A percentile compares a stretch with the other conserved stretches of the same genome.
Conservation (phyloP, 2,797 vertebrate species). For the Lycodopsis pacificus region DNA sequence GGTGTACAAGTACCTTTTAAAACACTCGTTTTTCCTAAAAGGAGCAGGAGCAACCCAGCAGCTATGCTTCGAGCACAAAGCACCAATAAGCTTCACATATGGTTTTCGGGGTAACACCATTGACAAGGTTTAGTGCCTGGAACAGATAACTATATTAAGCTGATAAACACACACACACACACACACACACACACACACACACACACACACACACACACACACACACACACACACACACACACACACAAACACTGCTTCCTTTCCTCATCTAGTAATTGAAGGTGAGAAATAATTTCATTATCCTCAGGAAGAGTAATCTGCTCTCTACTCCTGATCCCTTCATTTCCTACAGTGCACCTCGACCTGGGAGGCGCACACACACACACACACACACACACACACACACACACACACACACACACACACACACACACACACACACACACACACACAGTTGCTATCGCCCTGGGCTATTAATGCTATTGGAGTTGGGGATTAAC, state of each 20-base stretch:
- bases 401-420: slow-evolving; percentile 19
- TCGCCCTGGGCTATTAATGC: slow-evolving; percentile 78
- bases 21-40: not conserved
- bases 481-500: slow-evolving; percentile 81
- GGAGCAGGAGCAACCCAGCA: not conserved
- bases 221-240: slow-evolving; percentile 2
- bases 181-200: slow-evolving; percentile 2
- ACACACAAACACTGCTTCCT: slow-evolving; percentile 48
- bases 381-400: slow-evolving; percentile 48
- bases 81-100: slow-evolving; percentile 30
- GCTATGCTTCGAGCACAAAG: not conserved
- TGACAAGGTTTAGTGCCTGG: slow-evolving; percentile 45
- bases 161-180: not conserved
- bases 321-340: slow-evolving; percentile 82
- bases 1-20: not conserved
- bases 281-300: slow-evolving; percentile 88
- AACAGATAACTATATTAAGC: slow-evolving; percentile 49
- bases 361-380: slow-evolving; percentile 66
- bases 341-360: slow-evolving; percentile 86
- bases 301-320: slow-evolving; percentile 84
- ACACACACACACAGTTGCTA: slow-evolving; percentile 50
- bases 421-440: slow-evolving; percentile 50
- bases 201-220: not conserved
- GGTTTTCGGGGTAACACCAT: slow-evolving; percentile 36
- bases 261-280: slow-evolving; percentile 87